Conservation (phyloP, 2,888 invertebrate species). For the Drosophila borborema region DNA sequence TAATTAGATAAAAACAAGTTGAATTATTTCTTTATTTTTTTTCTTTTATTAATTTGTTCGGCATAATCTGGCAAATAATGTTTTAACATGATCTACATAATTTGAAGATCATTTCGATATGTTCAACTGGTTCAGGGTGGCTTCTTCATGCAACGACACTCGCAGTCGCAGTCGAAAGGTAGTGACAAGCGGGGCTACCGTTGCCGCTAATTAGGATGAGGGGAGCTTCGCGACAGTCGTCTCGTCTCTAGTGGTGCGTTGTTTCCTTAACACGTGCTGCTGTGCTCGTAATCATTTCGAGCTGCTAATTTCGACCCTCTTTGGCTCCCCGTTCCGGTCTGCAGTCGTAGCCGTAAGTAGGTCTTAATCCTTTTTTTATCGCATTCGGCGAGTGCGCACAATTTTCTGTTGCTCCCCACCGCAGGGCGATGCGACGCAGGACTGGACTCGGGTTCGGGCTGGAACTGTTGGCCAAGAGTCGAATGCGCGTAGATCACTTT, state of each 20-base stretch:
- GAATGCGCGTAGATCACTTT: slow-evolving; percentile 76
- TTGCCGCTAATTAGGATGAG: slow-evolving; percentile 59
- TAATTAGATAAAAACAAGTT: neutral
- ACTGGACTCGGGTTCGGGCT: slow-evolving; percentile 14
- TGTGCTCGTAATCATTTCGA: slow-evolving; percentile 66
- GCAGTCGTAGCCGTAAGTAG: slow-evolving; percentile 48
- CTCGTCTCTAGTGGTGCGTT: slow-evolving; percentile 39
- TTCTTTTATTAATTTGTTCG: neutral
- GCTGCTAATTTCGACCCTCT: slow-evolving; percentile 69
- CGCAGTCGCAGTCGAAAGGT: slow-evolving; percentile 5
- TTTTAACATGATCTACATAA: neutral
- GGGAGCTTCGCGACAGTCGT: slow-evolving; percentile 1
- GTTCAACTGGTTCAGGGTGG: slow-evolving; percentile 51
- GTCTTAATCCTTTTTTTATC: slow-evolving; percentile 80
- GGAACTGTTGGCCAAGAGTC: slow-evolving; percentile 30
- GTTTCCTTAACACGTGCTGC: slow-evolving; percentile 71
- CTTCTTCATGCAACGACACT: slow-evolving; percentile 31
- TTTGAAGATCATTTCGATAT: neutral
- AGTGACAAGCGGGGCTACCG: slow-evolving; percentile 72
- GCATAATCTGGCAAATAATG: neutral
- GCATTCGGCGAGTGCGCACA: slow-evolving; percentile 30
- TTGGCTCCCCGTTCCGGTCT: slow-evolving; percentile 41
- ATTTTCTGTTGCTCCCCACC: slow-evolving; percentile 44
- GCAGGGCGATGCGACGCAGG: slow-evolving; percentile 10
- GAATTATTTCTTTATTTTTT: neutral